Conservation (phyloP, 2,888 invertebrate genomes). For the Lasioglossum villosulum region DNA sequence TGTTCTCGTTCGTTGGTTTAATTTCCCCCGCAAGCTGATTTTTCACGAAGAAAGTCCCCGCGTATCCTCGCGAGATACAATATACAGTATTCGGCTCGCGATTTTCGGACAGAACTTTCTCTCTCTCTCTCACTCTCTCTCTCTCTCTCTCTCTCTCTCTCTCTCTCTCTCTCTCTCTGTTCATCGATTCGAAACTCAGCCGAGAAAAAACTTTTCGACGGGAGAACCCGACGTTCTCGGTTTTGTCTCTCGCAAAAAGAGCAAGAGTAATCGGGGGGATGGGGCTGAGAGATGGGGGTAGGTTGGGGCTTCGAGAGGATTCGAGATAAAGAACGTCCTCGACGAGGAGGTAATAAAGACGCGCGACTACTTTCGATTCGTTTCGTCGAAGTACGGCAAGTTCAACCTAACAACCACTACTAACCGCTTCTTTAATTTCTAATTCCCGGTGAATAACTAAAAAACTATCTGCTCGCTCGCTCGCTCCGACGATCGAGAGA, state of each 20-base stretch:
- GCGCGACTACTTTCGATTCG: background rate
- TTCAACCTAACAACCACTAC: background rate
- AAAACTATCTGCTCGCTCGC: slow-evolving; percentile 23
- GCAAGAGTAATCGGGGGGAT: background rate
- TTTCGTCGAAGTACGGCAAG: background rate
- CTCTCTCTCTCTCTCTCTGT: background rate
- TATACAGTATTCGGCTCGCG: background rate
- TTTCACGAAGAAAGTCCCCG: background rate
- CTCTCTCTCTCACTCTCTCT: background rate
- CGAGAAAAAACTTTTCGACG: background rate
- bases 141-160: background rate
- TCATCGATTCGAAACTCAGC: background rate
- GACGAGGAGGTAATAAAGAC: background rate
- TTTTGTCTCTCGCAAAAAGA: background rate
- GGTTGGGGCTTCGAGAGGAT: background rate
- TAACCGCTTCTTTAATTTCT: slow-evolving; percentile 39
- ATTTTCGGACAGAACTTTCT: background rate
- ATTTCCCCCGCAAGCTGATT: slow-evolving; percentile 14
- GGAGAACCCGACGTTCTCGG: background rate
- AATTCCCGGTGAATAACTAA: slow-evolving; percentile 21
- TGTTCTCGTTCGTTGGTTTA: background rate
- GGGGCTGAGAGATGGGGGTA: background rate
- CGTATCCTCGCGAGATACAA: background rate
- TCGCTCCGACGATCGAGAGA: background rate
- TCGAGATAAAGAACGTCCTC: background rate